Evolutionary conservation across 2,797 vertebrate species (phyloP), one percentile per base, ranked within the genome.

Genomic region (Moxostoma hubbsi): DNA sequence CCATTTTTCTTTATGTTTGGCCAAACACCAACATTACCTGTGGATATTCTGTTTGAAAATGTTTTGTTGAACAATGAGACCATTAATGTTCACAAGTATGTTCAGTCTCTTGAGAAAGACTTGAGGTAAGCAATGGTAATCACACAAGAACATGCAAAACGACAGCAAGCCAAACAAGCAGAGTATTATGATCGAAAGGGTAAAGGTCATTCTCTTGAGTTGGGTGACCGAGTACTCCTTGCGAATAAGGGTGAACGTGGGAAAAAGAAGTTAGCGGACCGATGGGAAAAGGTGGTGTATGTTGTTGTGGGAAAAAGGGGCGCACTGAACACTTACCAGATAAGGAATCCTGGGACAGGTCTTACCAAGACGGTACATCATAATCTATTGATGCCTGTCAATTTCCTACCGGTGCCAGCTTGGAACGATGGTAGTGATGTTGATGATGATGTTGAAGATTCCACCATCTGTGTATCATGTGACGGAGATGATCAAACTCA

Each of bases 261-360:
- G 5, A 45, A 16, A 53, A 79, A 45, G 61, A 86, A 84, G n/a
- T 47, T 82, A 36, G 84, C 82, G 64, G 75, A 86, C 67, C 18
- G 9, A 18, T 86, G 80, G 80, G 72, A 84, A 15, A 18, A 12
- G 1, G 58, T 46, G 0, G 73, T 80, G 0, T 69, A 80, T 24
- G 50, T 67, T 7, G 63, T 83, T 6, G 68, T 85, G 49, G 18
- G 54, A 5, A 81, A 65, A 46, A 80, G 62, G 18, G 43, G 3
- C 1, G 7, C 15, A 0, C 4, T 59, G 13, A 72, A 83, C 51
- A 71, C 58, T 6, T 75, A 75, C 15, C 12, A 24, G 36, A 79
- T 80, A 50, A 61, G 49, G 15, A 5, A 80, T 8, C 45, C 53
- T 58, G 46, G 12, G 5, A 81, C 43, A 4, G 54, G 59, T 11